A percentile compares a stretch with the other conserved stretches of the same genome.
phyloP scores from a whole-genome alignment of 2,888 invertebrate species.

The Polydesmus complanatus region DNA sequence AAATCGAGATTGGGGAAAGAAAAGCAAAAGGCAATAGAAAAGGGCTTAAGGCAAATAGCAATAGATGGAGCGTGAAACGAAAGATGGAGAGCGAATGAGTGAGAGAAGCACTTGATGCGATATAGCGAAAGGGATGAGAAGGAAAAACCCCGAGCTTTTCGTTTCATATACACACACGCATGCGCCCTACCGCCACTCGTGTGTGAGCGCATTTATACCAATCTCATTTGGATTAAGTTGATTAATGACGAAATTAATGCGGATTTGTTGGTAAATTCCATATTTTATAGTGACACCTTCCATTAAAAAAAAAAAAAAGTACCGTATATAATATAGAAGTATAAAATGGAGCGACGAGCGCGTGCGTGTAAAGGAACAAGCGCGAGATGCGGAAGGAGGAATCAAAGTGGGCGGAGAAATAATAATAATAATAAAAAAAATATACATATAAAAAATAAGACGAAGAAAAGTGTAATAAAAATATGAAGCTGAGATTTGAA shows the following conservation, averaged over 20 bases:
- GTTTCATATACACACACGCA: too few species aligned
- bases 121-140: too few species aligned
- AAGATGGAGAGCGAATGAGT: background rate
- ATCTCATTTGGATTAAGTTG: slow-evolving; percentile 17
- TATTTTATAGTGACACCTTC: slow-evolving; percentile 17
- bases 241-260: slow-evolving; percentile 18
- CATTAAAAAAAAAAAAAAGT: slow-evolving; percentile 15
- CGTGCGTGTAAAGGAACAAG: background rate
- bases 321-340: slow-evolving; percentile 2
- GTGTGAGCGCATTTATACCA: background rate
- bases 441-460: background rate
- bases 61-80: background rate
- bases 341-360: background rate
- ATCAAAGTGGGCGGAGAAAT: background rate
- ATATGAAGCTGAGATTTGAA: background rate
- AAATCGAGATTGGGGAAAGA: background rate
- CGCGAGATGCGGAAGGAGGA: too few species aligned
- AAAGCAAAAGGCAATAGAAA: slow-evolving; percentile 13
- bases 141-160: too few species aligned
- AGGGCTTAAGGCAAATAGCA: slow-evolving; percentile 12
- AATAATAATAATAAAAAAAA: background rate
- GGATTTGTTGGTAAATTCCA: slow-evolving; percentile 17
- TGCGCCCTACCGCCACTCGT: background rate
- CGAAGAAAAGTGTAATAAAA: background rate
- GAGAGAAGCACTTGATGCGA: too few species aligned